A percentile compares a stretch with the other conserved stretches of the same genome.
phyloP scores from a whole-genome alignment of 2,113 vertebrate genomes.

The Oxygymnocypris stewartii region DNA sequence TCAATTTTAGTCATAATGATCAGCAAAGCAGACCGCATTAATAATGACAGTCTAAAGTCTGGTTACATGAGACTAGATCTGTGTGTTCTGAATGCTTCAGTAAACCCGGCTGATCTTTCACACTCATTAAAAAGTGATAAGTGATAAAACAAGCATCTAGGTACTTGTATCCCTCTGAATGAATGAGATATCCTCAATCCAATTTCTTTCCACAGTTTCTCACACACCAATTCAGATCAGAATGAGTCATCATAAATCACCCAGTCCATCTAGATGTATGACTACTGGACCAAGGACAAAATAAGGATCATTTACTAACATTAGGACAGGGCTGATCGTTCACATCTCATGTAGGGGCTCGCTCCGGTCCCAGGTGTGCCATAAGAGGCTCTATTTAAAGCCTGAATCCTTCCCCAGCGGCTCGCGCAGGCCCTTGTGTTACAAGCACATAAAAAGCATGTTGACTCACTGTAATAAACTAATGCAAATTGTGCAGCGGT shows the following conservation, averaged over 20 bases:
- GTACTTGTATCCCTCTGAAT: neutral
- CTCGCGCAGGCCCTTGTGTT: slow-evolving; percentile 39
- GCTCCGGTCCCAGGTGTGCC: slow-evolving; percentile 32
- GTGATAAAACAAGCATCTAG: neutral
- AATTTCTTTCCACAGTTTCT: neutral
- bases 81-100: neutral
- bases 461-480: slow-evolving; percentile 53
- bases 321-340: slow-evolving; percentile 48
- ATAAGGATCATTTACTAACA: slow-evolving; percentile 42
- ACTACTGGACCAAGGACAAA: slow-evolving; percentile 38
- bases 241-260: slow-evolving; percentile 22
- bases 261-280: slow-evolving; percentile 30
- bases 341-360: slow-evolving; percentile 37
- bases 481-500: slow-evolving; percentile 53
- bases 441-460: slow-evolving; percentile 54
- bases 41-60: neutral
- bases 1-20: neutral
- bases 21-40: neutral
- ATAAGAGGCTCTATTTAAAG: slow-evolving; percentile 49
- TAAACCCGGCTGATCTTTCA: neutral
- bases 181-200: neutral
- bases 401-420: slow-evolving; percentile 43
- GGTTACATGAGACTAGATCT: neutral
- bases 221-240: neutral
- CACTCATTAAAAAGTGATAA: neutral